Base-by-base conservation (phyloP, 2,113 vertebrate species). In the Motacilla tschutschensis region DNA sequence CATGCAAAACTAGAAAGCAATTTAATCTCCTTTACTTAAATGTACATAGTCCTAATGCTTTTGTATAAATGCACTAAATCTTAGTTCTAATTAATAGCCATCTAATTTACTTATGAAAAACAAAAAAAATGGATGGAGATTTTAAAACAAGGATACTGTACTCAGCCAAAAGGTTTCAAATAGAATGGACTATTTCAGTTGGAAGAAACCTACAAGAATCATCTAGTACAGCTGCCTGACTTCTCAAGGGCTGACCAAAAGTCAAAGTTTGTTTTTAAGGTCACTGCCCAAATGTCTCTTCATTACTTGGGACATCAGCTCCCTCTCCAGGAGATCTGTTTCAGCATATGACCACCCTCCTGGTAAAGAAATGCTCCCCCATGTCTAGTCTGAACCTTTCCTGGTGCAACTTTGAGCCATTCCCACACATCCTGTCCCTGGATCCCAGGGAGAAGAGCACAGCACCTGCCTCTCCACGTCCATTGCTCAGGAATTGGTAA, bases 11-110 rank as follows among this genome's bases (percentile, higher is more conserved):
- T 40, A 63, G 41, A 84, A 83, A 48, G 31, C 38, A 41, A 58
- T 66, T 82, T 53, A 41, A 29, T 59, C 79, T 86, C 38, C 24
- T 74, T n/a, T 64, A 57, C 54, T 79, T 43, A 89, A 55, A 19
- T 51, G 13, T 51, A 89, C 17, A 36, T 36, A 77, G n/a, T 53
- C 26, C 85, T 79, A 73, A 69, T 79, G 50, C 43, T 81, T 87
- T 81, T 70, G 17, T 53, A 70, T 80, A 82, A 92, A 90, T 82
- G 59, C 82, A 87, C n/a, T 33, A 83, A 57, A 65, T 33, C 44
- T 67, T 65, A 78, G 43, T 62, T 89, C 43, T 72, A 55, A 81
- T 90, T 87, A 75, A 77, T 60, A 79, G 26, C 41, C 25, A 79
- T 78, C n/a, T 81, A 73, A 84, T 67, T 43, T 53, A 75, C 75